Evolutionary conservation across 2,113 vertebrate genomes (phyloP).

Genomic region (Macaca mulatta): DNA sequence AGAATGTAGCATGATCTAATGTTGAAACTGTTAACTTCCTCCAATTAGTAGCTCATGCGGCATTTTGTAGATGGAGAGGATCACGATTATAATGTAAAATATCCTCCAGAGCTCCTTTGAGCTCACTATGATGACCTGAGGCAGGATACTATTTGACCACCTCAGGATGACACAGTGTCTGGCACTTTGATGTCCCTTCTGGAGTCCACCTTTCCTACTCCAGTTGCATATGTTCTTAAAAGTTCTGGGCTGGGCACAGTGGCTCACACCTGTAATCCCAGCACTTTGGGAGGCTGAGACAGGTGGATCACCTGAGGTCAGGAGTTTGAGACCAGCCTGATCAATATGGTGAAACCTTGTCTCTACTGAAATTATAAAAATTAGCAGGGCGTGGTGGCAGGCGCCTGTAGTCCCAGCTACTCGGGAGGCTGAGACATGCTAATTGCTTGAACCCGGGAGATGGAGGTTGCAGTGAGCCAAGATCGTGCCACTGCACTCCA

Average conservation of each 20-base stretch:
- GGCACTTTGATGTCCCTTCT: neutral
- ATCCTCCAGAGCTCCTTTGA: neutral
- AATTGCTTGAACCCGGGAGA: too few species aligned
- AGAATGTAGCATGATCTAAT: neutral
- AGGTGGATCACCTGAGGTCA: too few species aligned
- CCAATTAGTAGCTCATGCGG: fast-evolving
- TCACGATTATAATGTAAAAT: neutral
- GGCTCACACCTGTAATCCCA: too few species aligned
- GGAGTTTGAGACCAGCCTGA: too few species aligned
- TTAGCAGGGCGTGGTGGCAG: too few species aligned
- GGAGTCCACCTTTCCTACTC: neutral
- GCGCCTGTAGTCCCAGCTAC: too few species aligned
- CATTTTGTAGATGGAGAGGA: neutral
- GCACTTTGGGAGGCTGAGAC: too few species aligned
- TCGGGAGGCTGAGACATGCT: too few species aligned
- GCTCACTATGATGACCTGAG: neutral
- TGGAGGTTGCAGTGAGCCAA: too few species aligned
- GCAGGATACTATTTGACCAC: neutral
- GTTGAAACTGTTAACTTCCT: neutral
- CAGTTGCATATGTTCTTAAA: neutral
- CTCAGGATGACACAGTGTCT: neutral
- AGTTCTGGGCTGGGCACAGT: neutral
- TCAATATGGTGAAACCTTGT: too few species aligned
- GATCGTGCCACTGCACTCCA: too few species aligned
- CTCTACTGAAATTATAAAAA: too few species aligned